Evolutionary conservation across 2,888 invertebrate species (phyloP).

Genomic region (Thumatha senex): DNA sequence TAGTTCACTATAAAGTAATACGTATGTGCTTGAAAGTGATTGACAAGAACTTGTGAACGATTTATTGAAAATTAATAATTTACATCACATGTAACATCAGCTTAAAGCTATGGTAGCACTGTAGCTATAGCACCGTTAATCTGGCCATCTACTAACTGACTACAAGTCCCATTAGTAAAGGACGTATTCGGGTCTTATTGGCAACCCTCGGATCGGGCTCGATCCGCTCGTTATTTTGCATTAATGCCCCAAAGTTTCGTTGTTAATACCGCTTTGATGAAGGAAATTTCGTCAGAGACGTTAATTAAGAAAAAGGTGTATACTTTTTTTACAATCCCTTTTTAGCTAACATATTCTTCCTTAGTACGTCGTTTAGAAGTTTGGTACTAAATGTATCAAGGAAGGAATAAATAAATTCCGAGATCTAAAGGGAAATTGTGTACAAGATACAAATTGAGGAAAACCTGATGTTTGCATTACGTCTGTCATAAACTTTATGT

Average conservation of each 20-base stretch:
- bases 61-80: no score
- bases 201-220: constrained; percentile 54
- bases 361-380: background rate
- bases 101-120: constrained; percentile 6
- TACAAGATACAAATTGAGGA: constrained; percentile 6
- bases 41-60: no score
- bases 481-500: constrained; percentile 18
- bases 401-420: background rate
- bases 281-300: constrained; percentile 56
- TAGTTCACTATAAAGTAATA: no score
- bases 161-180: constrained; percentile 64
- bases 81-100: background rate
- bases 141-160: constrained; percentile 58
- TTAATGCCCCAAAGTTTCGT: constrained; percentile 72
- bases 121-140: constrained; percentile 46
- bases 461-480: constrained; percentile 8
- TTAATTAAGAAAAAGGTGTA: constrained; percentile 57
- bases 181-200: constrained; percentile 55
- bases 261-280: constrained; percentile 65
- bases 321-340: constrained; percentile 20
- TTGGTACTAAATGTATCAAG: background rate
- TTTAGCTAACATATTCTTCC: constrained; percentile 10
- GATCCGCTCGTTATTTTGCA: constrained; percentile 73
- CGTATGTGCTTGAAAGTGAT: no score
- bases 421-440: background rate